Evolutionary conservation across 2,113 vertebrate genomes (phyloP).

Genomic region (Apeltes quadracus): DNA sequence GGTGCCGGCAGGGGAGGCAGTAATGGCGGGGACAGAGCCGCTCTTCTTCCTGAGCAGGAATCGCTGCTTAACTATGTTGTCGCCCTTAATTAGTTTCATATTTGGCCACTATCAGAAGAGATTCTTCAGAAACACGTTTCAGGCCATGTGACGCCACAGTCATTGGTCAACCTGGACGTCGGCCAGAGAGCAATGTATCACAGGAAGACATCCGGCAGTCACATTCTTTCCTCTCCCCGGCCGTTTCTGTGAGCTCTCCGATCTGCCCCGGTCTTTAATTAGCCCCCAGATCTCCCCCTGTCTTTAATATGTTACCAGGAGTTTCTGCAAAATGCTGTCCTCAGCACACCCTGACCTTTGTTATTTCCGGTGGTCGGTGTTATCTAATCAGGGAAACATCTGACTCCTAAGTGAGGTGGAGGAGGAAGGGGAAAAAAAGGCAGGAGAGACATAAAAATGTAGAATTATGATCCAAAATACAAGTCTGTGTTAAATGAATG

Average conservation of each 20-base stretch:
- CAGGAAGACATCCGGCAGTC: slow-evolving; percentile 45
- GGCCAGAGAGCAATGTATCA: slow-evolving; percentile 36
- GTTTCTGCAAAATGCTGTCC: slow-evolving; percentile 66
- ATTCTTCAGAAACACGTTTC: slow-evolving; percentile 9
- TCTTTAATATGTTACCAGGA: slow-evolving; percentile 77
- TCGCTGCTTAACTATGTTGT: slow-evolving; percentile 6
- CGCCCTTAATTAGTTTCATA: slow-evolving; percentile 4
- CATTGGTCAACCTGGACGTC: slow-evolving; percentile 10
- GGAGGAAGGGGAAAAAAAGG: neutral
- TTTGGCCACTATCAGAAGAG: slow-evolving; percentile 7
- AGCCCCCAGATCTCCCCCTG: slow-evolving; percentile 31
- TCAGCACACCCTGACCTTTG: slow-evolving; percentile 79
- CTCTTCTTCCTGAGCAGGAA: slow-evolving; percentile 10
- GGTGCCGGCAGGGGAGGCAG: slow-evolving; percentile 34
- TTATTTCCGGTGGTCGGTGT: slow-evolving; percentile 71
- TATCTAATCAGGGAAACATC: slow-evolving; percentile 76
- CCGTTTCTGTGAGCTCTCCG: slow-evolving; percentile 30
- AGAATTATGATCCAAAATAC: neutral
- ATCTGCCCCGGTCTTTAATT: slow-evolving; percentile 66
- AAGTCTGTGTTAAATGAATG: neutral
- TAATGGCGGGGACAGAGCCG: neutral
- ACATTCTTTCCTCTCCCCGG: slow-evolving; percentile 31
- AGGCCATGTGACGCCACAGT: slow-evolving; percentile 15
- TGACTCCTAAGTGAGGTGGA: slow-evolving; percentile 46
- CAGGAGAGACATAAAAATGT: neutral